A percentile compares a stretch with the other conserved stretches of the same genome.
These are phyloP conservation scores for Dicycla oo DNA, from an alignment of 2,888 invertebrate species.

Conservation along the genomic window DNA sequence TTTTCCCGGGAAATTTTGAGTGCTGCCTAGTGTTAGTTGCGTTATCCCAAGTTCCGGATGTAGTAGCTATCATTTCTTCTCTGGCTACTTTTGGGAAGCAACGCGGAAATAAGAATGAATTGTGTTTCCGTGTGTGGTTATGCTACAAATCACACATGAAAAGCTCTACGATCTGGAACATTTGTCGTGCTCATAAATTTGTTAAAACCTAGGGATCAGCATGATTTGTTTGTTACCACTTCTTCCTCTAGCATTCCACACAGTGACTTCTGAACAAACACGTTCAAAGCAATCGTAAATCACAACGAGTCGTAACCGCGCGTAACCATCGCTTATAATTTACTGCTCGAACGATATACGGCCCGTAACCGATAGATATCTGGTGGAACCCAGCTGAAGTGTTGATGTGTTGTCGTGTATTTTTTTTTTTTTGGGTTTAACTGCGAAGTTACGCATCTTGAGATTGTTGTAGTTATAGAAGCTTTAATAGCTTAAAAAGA, in stretches of 20 bases:
- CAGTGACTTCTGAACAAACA: slow-evolving; percentile 29
- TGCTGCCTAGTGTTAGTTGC: no score
- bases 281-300: slow-evolving; percentile 51
- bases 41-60: not conserved
- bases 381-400: slow-evolving; percentile 33
- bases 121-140: not conserved
- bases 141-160: slow-evolving; percentile 17
- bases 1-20: no score
- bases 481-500: not conserved
- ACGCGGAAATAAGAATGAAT: not conserved
- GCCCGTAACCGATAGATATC: slow-evolving; percentile 13
- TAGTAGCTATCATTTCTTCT: not conserved
- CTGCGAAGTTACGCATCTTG: not conserved
- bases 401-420: slow-evolving; percentile 26
- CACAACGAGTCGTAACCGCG: slow-evolving; percentile 35
- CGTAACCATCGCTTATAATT: slow-evolving; percentile 45
- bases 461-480: not conserved
- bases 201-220: slow-evolving; percentile 18
- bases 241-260: slow-evolving; percentile 21
- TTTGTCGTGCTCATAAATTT: slow-evolving; percentile 37
- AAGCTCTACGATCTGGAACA: slow-evolving; percentile 9
- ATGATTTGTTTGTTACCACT: slow-evolving; percentile 38
- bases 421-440: slow-evolving; percentile 17
- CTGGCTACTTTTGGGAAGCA: not conserved
- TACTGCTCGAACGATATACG: slow-evolving; percentile 36